These are phyloP conservation scores for Drosophila cardini DNA, from an alignment of 1,140 invertebrate species.

Conservation along the genomic window DNA sequence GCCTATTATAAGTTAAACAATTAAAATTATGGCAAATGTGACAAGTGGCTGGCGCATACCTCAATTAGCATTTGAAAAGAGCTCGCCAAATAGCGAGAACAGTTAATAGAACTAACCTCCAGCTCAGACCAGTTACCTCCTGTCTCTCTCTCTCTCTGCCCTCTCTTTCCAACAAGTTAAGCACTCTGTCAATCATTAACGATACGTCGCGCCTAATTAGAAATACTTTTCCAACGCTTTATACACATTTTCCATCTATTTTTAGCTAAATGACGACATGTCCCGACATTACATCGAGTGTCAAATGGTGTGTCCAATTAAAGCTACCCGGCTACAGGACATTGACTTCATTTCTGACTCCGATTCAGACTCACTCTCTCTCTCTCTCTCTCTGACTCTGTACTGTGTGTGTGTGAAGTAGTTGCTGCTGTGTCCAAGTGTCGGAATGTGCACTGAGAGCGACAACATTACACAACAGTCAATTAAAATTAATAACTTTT, in stretches of 20 bases:
- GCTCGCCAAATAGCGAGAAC: conserved; percentile 5
- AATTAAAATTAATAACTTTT: conserved; percentile 82
- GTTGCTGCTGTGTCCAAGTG: conserved; percentile 58
- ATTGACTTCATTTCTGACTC: conserved; percentile 12
- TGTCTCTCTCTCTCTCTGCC: not conserved
- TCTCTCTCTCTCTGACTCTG: no score
- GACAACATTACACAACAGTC: conserved; percentile 80
- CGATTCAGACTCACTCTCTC: no score
- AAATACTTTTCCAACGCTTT: conserved; percentile 48
- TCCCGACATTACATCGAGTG: conserved; percentile 38
- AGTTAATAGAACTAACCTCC: conserved; percentile 40
- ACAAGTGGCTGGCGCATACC: conserved; percentile 79
- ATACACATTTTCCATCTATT: conserved; percentile 50
- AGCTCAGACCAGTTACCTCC: conserved; percentile 12
- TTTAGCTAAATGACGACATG: conserved; percentile 75
- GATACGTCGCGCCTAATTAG: conserved; percentile 62
- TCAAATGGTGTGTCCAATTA: conserved; percentile 71
- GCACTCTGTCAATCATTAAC: conserved; percentile 32
- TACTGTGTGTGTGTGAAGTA: conserved; percentile 66
- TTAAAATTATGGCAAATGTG: conserved; percentile 79
- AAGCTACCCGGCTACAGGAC: conserved; percentile 49
- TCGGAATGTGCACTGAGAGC: conserved; percentile 58
- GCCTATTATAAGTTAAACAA: conserved; percentile 75
- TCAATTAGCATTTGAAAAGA: conserved; percentile 70
- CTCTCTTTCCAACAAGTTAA: not conserved